Evolutionary conservation across 2,797 vertebrate species (phyloP), one percentile per base, ranked within the genome.

Genomic region (Chaenodraco wilsoni): DNA sequence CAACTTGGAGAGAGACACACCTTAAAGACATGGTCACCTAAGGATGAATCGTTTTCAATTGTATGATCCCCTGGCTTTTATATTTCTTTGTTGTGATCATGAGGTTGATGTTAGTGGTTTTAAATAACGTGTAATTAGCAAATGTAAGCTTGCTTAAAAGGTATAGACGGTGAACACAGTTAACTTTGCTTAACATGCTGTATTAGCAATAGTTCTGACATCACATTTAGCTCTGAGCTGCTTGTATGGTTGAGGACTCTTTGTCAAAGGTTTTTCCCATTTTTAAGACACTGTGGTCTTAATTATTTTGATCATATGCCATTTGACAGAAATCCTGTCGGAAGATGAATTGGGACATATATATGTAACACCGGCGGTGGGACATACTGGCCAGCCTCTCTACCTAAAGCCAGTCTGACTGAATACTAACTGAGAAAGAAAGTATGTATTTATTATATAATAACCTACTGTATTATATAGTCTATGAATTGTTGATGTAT

Each of bases 201-300:
- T 27, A 14, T 55, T 15, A 37, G 37, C 11, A 50, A 7, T 37
- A 1, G 8, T 37, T 37, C 33, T 37, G 7, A 9, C 33, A 37
- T 37, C 7, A 37, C 8, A 37, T 37, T 37, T 37, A 37, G 33
- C 44, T 48, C 45, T 9, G 60, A 21, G 48, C n/a, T 59, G 40
- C 19, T 59, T 58, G 37, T 43, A 12, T 9, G 12, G 11, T 49
- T 33, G 4, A 17, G 9, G 14, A 23, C 14, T n/a, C 19, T 9
- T 45, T 3, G 40, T 45, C 9, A 37, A 11, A 54, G n/a, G 14
- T 56, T 61, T 37, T 27, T 61, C 23, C 12, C 33, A 37, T 37
- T 62, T 66, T 31, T 4, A 27, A 61, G 31, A 40, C 51, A 49
- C 17, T 68, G 65, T 55, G 45, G n/a, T 8, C 17, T 71, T 77